Conservation (phyloP, 2,888 invertebrate genomes). For the Leptarthrus brevirostris region DNA sequence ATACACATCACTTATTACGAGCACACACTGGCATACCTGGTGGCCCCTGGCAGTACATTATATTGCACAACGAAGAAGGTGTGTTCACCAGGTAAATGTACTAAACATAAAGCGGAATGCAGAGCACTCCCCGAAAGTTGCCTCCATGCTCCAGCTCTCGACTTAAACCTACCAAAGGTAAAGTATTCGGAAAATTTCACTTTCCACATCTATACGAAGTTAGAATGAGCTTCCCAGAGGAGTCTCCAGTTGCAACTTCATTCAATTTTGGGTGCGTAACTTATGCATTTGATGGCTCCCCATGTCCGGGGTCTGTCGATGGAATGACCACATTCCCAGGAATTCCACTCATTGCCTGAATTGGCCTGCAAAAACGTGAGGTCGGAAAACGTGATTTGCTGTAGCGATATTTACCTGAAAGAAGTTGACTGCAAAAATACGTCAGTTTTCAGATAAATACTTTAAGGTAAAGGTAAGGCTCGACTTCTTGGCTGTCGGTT, state of each 20-base stretch:
- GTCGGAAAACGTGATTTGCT: slow-evolving; percentile 40
- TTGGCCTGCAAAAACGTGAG: slow-evolving; percentile 36
- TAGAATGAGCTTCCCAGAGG: background rate
- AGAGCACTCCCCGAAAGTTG: slow-evolving; percentile 1
- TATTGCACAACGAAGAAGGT: slow-evolving; percentile 32
- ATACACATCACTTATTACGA: background rate
- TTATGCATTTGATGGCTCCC: slow-evolving; percentile 16
- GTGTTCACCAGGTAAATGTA: slow-evolving; percentile 37
- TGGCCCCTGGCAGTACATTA: slow-evolving; percentile 6
- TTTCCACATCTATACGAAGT: background rate
- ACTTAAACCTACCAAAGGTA: background rate
- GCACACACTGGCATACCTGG: slow-evolving; percentile 7
- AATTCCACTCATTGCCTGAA: slow-evolving; percentile 25
- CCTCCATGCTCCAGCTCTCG: background rate
- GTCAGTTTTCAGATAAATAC: slow-evolving; percentile 41
- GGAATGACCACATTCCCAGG: slow-evolving; percentile 40
- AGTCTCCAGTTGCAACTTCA: background rate
- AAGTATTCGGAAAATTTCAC: slow-evolving; percentile 17
- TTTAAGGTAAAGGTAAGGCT: background rate
- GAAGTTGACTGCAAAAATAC: slow-evolving; percentile 31
- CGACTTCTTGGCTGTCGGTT: too few relatives aligned
- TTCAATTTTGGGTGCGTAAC: slow-evolving; percentile 42
- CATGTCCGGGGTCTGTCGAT: background rate
- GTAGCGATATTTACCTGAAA: slow-evolving; percentile 12
- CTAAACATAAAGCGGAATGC: slow-evolving; percentile 3